These are phyloP conservation scores for Lumbricus terrestris DNA, from an alignment of 2,888 invertebrate species.

Conservation along the genomic window DNA sequence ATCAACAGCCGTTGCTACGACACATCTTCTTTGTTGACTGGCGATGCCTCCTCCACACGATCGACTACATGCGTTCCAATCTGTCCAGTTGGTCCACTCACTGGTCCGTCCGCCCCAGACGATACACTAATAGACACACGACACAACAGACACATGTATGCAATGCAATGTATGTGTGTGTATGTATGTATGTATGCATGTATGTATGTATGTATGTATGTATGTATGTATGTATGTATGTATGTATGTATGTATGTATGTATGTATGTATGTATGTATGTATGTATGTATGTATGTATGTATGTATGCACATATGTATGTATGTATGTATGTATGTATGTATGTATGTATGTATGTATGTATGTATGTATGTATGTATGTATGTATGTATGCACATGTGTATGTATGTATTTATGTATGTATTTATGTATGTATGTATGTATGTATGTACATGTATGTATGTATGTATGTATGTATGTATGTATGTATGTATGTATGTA, in stretches of 20 bases:
- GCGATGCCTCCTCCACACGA: slow-evolving; percentile 7
- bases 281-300: neutral
- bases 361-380: slow-evolving; percentile 23
- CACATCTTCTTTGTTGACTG: neutral
- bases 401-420: neutral
- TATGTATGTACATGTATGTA: neutral
- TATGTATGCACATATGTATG: neutral
- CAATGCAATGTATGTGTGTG: neutral
- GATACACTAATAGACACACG: neutral
- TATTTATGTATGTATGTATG: too few relatives aligned
- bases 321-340: neutral
- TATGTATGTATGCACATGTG: neutral
- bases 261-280: slow-evolving; percentile 19
- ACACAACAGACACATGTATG: neutral
- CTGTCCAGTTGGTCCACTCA: neutral
- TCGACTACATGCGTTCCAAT: neutral
- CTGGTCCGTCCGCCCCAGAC: neutral
- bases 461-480: neutral
- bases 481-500: neutral
- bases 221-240: neutral
- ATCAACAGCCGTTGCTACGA: neutral
- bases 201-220: neutral
- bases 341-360: slow-evolving; percentile 21
- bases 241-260: slow-evolving; percentile 23
- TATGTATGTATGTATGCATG: neutral